phyloP scores from a whole-genome alignment of 2,888 invertebrate genomes.

The Therioaphis trifolii region DNA sequence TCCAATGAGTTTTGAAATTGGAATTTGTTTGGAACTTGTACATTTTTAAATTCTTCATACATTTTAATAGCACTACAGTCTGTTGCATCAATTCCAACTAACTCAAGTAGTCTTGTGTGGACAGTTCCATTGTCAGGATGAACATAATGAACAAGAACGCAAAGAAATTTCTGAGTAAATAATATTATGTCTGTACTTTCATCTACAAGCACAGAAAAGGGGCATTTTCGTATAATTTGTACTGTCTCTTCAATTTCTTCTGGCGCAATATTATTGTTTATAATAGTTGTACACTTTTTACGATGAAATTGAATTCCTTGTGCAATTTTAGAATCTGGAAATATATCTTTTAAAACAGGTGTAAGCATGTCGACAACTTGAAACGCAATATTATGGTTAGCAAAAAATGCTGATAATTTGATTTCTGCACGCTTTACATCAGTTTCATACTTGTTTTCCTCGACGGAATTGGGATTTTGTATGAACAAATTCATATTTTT shows the following conservation, averaged over 20 bases:
- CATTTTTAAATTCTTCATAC: too few species aligned
- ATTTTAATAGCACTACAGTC: too few species aligned
- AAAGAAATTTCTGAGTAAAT: constrained; percentile 9
- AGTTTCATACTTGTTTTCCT: not conserved
- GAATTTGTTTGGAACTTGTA: too few species aligned
- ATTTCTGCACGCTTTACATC: constrained; percentile 24
- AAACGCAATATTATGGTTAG: constrained; percentile 21
- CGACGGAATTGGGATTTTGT: not conserved
- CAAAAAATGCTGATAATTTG: constrained; percentile 20
- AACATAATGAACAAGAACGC: constrained; percentile 17
- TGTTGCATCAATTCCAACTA: too few species aligned
- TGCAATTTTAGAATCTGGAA: constrained; percentile 63
- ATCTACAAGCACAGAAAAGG: constrained; percentile 32
- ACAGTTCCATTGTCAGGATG: not conserved
- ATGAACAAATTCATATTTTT: not conserved
- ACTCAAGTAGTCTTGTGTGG: not conserved
- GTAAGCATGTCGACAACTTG: constrained; percentile 3
- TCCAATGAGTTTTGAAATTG: too few species aligned
- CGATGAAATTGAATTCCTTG: constrained; percentile 55
- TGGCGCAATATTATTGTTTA: constrained; percentile 34
- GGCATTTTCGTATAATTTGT: not conserved
- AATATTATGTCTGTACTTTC: constrained; percentile 45
- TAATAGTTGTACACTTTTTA: constrained; percentile 19
- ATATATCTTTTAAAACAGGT: constrained; percentile 44
- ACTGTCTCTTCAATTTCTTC: not conserved